Evolutionary conservation across 2,888 invertebrate species (phyloP).

Genomic region (Cosmopolites sordidus): DNA sequence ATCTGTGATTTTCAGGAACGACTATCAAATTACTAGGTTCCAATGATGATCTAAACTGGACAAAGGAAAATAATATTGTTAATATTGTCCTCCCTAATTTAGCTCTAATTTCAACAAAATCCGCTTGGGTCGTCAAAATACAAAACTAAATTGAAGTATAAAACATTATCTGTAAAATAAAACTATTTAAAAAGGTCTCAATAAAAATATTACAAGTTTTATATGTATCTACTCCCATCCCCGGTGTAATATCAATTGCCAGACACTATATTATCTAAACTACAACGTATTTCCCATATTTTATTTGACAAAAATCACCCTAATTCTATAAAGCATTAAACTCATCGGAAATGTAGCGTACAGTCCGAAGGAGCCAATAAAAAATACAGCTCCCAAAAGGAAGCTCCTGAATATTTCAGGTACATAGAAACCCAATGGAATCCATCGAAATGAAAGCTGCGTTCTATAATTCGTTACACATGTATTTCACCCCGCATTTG

Average conservation of each 20-base stretch:
- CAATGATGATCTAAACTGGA: conserved; percentile 2
- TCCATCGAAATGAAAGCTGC: conserved; percentile 7
- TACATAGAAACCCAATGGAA: conserved; percentile 14
- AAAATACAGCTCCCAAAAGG: conserved; percentile 25
- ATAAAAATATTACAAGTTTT: too few species aligned
- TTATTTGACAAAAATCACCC: conserved; percentile 20
- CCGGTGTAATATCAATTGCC: too few species aligned
- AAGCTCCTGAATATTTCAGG: conserved; percentile 21
- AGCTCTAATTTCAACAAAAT: conserved; percentile 2
- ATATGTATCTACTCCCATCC: too few species aligned
- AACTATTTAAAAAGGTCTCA: too few species aligned
- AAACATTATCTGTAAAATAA: too few species aligned
- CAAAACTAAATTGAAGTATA: too few species aligned
- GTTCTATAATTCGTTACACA: conserved; percentile 13
- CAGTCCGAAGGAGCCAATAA: conserved; percentile 25
- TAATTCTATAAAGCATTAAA: conserved; percentile 22
- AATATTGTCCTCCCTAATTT: conserved; percentile 7
- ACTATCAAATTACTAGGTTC: conserved; percentile 4
- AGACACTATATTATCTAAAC: too few species aligned
- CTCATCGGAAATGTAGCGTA: conserved; percentile 22
- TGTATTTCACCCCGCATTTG: too few species aligned
- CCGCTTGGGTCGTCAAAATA: conserved; percentile 12
- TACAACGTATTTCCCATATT: conserved; percentile 1
- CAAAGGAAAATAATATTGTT: neutral
- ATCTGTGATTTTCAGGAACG: neutral